Conservation (phyloP, 2,888 invertebrate species). For the Allolobophora icterica region DNA sequence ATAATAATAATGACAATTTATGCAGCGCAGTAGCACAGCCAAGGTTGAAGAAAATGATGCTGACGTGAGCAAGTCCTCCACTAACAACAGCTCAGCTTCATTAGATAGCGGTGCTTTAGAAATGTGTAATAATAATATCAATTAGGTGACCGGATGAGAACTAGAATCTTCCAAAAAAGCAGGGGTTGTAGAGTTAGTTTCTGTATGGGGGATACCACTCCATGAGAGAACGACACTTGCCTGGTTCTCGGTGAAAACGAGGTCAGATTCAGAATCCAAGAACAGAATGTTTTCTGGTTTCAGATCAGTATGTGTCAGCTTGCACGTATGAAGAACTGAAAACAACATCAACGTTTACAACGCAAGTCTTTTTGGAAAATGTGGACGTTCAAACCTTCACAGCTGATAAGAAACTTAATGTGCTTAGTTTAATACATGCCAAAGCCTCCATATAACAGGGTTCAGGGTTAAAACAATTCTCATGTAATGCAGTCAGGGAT, state of each 20-base stretch:
- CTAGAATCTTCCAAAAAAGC: neutral
- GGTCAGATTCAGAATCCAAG: conserved; percentile 85
- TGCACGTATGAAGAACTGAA: conserved; percentile 88
- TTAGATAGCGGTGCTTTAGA: too few species aligned
- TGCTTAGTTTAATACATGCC: too few species aligned
- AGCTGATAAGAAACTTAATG: too few species aligned
- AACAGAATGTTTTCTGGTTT: conserved; percentile 99
- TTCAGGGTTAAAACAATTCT: too few species aligned
- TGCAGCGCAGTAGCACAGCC: too few species aligned
- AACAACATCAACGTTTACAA: neutral
- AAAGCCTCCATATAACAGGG: neutral
- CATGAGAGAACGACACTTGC: conserved; percentile 31
- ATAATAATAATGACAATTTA: too few species aligned
- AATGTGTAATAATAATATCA: too few species aligned
- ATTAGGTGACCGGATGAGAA: neutral
- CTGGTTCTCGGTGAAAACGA: conserved; percentile 45
- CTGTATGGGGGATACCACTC: neutral
- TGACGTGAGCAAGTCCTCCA: too few species aligned
- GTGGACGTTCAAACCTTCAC: neutral
- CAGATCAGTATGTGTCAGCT: conserved; percentile 97
- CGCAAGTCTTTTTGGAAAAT: neutral
- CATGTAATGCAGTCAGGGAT: too few species aligned
- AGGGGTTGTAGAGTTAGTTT: neutral
- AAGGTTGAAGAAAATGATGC: too few species aligned
- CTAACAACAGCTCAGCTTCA: too few species aligned